These are phyloP conservation scores for Protobothrops mucrosquamatus DNA, from an alignment of 2,113 vertebrate genomes.

Conservation along the genomic window DNA sequence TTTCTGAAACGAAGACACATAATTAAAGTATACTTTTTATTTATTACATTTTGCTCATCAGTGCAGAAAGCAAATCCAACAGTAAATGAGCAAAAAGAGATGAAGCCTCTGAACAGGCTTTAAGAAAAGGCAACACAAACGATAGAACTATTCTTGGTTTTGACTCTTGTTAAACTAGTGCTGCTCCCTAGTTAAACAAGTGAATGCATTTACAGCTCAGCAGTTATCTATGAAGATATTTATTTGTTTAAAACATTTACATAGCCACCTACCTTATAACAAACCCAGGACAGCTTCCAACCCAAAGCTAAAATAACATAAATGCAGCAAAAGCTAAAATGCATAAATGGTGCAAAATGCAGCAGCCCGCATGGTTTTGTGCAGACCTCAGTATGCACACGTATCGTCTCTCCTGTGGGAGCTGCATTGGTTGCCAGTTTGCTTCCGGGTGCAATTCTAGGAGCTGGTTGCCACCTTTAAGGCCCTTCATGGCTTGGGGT, in stretches of 20 bases:
- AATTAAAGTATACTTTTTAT: conserved; percentile 13
- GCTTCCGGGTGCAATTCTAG: no score
- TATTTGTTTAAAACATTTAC: not conserved
- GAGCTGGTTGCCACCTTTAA: no score
- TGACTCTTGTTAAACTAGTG: not conserved
- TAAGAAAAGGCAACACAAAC: not conserved
- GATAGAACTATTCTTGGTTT: not conserved
- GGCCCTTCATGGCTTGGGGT: no score
- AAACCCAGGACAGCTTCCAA: not conserved
- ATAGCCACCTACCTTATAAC: not conserved
- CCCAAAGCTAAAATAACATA: not conserved
- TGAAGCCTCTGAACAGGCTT: not conserved
- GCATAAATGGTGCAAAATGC: no score
- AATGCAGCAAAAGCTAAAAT: no score
- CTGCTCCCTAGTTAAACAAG: not conserved
- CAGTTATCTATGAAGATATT: not conserved
- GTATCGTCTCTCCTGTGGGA: no score
- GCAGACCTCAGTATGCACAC: no score
- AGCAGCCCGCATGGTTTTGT: no score
- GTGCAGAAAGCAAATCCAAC: not conserved
- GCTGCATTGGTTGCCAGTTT: no score
- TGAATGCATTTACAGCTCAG: not conserved
- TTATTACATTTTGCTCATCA: not conserved
- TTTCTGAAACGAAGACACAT: conserved; percentile 77
- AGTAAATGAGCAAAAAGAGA: not conserved